phyloP scores from a whole-genome alignment of 2,888 invertebrate species.

The Scaptomyza cyrtandrae region DNA sequence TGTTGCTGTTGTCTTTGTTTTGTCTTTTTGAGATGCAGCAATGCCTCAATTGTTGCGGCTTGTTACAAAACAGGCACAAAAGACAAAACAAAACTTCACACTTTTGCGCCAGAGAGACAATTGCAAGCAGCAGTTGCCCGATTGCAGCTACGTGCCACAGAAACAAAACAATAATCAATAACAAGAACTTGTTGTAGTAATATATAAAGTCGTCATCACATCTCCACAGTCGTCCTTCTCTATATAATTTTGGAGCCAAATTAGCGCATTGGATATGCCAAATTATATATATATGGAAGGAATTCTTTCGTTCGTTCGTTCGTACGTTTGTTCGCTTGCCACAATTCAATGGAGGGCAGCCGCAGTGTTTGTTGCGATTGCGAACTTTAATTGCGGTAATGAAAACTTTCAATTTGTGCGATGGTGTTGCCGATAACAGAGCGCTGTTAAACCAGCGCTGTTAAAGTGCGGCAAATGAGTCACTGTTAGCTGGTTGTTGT shows the following conservation, averaged over 20 bases:
- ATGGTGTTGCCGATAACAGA: constrained; percentile 72
- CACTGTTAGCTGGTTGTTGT: constrained; percentile 49
- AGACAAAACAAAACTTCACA: constrained; percentile 64
- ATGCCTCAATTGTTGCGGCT: constrained; percentile 65
- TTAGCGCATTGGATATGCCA: constrained; percentile 72
- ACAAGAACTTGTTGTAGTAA: constrained; percentile 17
- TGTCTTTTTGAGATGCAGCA: constrained; percentile 25
- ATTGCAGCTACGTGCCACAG: constrained; percentile 55
- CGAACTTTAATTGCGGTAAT: constrained; percentile 65
- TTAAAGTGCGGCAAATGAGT: constrained; percentile 44
- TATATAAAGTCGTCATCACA: constrained; percentile 71
- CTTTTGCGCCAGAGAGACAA: constrained; percentile 71
- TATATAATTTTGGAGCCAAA: constrained; percentile 75
- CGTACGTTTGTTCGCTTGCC: constrained; percentile 15
- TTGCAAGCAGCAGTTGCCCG: constrained; percentile 15
- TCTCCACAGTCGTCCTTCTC: background rate
- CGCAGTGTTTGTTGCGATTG: constrained; percentile 26
- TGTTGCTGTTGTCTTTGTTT: constrained; percentile 17
- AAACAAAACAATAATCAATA: constrained; percentile 14
- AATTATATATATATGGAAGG: constrained; percentile 52
- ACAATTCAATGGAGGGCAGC: constrained; percentile 57
- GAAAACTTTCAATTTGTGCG: constrained; percentile 69
- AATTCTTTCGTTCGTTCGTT: constrained; percentile 15
- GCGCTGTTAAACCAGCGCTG: constrained; percentile 57
- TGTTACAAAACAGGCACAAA: constrained; percentile 34